Base-by-base conservation (phyloP, 2,888 invertebrate genomes). In the Sycophila texana region DNA sequence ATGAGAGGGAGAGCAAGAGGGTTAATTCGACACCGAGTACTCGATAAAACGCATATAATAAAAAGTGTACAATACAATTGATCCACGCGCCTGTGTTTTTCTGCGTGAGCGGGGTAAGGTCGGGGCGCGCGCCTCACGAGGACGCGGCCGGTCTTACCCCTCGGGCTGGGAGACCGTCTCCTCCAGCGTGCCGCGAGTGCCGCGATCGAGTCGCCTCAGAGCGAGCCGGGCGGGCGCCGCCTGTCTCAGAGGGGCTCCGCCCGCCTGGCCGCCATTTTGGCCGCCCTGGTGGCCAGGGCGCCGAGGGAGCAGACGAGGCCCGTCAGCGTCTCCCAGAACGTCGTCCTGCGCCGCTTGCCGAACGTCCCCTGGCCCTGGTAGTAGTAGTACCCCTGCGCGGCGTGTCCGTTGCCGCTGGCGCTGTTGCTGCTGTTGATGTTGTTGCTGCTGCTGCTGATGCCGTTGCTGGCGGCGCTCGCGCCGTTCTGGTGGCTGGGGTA, bases 271-370 rank as follows among this genome's bases (percentile, higher is more conserved):
- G 88, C 88, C 87, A 89, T 89, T 83, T 90, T 89, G 47, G 90
- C 88, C 68, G 91, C 90, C 78, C 91, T 87, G 18, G 90, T 87
- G 12, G 91, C 90, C 58, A 91, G 86, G 53, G 90, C 89, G 26
- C 91, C 91, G 67, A 91, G 85, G 10, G 91, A 91, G 83, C 91
- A 91, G 51, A 91, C 91, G 63, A 91, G 87, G 13, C 90, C 91
- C 1, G 91, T 90, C n/a, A 91, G 84, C 49, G 91, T 87, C 76
- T 91, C 91, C 91, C 91, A 91, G 75, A 91, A 86, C 49, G 88
- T 89, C 53, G 88, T 53, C n/a, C 81, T 67, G 7, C 79, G 55
- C 10, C 71, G 58, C 49, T 82, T 82, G 70, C 65, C 53, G 55
- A 65, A 79, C 1, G 30, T 63, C 16, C 22, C 18, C 71, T 85